Conservation (phyloP, 2,888 invertebrate species). For the Drosophila ezoana region DNA sequence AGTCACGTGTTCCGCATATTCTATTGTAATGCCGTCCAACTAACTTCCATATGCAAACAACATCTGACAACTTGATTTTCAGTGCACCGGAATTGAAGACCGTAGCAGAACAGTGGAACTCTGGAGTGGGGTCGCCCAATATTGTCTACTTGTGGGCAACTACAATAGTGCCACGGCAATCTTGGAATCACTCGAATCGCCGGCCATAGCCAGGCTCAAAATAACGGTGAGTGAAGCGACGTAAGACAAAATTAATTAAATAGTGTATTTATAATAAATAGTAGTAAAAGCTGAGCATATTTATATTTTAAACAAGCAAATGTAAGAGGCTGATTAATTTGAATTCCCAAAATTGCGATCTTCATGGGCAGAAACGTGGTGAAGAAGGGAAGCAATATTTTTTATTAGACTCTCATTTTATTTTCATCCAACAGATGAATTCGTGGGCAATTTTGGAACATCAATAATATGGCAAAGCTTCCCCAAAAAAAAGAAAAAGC, state of each 20-base stretch:
- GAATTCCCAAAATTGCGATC: too few relatives aligned
- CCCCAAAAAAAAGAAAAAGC: too few relatives aligned
- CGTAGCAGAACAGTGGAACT: slow-evolving; percentile 84
- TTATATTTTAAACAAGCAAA: not conserved
- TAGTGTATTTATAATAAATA: too few relatives aligned
- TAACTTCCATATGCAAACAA: slow-evolving; percentile 37
- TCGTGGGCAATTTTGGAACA: too few relatives aligned
- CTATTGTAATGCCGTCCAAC: slow-evolving; percentile 6
- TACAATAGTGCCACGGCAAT: slow-evolving; percentile 85
- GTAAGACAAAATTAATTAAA: too few relatives aligned
- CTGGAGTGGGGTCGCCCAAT: slow-evolving; percentile 85
- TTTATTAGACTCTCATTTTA: too few relatives aligned
- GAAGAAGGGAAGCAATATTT: too few relatives aligned
- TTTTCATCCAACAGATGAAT: too few relatives aligned
- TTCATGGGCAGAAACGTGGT: too few relatives aligned
- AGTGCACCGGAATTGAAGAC: slow-evolving; percentile 84
- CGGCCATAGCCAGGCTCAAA: slow-evolving; percentile 84
- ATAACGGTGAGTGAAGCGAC: slow-evolving; percentile 81
- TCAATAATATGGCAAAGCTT: too few relatives aligned
- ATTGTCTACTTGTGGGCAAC: slow-evolving; percentile 85
- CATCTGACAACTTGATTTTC: slow-evolving; percentile 25
- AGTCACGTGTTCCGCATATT: slow-evolving; percentile 59
- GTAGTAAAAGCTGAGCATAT: too few relatives aligned
- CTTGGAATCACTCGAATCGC: slow-evolving; percentile 84
- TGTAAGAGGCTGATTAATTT: too few relatives aligned